Evolutionary conservation across 2,797 vertebrate species (phyloP).

Genomic region (Stomatorhinus walkeri): DNA sequence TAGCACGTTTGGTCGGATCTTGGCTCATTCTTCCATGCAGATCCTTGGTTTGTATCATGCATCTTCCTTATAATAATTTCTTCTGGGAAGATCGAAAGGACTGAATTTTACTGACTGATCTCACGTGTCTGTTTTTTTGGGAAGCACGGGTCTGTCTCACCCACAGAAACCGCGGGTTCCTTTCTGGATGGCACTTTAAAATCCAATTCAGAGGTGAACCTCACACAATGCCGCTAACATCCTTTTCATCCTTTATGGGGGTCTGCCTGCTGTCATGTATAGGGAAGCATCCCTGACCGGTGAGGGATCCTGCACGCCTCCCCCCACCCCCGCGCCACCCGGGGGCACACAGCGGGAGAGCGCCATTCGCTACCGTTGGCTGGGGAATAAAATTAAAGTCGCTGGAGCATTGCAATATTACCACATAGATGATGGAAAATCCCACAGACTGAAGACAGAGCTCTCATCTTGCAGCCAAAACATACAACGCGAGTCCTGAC

Average conservation of each 20-base stretch:
- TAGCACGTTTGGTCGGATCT: not conserved
- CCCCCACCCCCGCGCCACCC: conserved; percentile 32
- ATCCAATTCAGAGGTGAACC: not conserved
- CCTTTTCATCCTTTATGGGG: not conserved
- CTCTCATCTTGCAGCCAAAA: not conserved
- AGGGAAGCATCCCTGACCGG: not conserved
- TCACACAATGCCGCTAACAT: not conserved
- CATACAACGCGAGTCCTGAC: not conserved
- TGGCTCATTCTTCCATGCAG: not conserved
- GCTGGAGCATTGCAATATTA: conserved; percentile 49
- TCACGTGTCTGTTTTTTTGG: not conserved
- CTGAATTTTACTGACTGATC: not conserved
- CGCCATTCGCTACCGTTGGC: conserved; percentile 46
- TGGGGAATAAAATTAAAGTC: conserved; percentile 35
- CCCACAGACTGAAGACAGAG: not conserved
- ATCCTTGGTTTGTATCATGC: not conserved
- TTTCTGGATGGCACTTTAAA: not conserved
- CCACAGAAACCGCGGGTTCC: not conserved
- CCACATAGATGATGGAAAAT: conserved; percentile 43
- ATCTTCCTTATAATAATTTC: not conserved
- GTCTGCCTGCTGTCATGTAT: not conserved
- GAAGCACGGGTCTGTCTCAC: not conserved
- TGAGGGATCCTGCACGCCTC: not conserved
- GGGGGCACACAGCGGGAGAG: conserved; percentile 35
- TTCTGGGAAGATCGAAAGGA: not conserved